Evolutionary conservation across 2,888 invertebrate species (phyloP).

Genomic region (Cheilosia vernalis): DNA sequence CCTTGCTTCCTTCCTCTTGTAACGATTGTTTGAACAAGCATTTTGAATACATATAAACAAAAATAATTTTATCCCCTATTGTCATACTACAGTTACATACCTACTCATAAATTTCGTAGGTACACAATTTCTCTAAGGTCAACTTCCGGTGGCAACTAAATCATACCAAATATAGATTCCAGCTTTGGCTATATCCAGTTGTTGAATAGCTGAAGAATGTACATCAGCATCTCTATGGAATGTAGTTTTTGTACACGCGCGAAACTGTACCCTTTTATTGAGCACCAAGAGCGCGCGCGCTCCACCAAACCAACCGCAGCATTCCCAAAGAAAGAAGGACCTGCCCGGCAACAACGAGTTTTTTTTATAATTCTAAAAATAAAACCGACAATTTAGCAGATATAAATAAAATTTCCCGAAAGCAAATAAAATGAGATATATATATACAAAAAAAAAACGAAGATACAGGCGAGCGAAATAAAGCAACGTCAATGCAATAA

Average conservation of each 20-base stretch:
- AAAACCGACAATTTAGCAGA: conserved; percentile 80
- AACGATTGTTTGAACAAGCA: no score
- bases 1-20: no score
- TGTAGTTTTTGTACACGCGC: conserved; percentile 76
- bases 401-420: conserved; percentile 76
- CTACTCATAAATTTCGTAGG: background rate
- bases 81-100: background rate
- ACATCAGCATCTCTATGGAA: conserved; percentile 70
- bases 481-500: conserved; percentile 62
- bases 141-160: conserved; percentile 25
- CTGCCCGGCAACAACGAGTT: conserved; percentile 80
- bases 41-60: no score
- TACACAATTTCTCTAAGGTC: background rate
- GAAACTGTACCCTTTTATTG: conserved; percentile 77
- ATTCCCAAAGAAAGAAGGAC: conserved; percentile 70
- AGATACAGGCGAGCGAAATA: conserved; percentile 65
- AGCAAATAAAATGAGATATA: conserved; percentile 66
- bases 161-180: conserved; percentile 28
- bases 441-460: conserved; percentile 28
- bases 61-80: background rate
- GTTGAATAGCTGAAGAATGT: conserved; percentile 55
- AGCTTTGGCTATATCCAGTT: conserved; percentile 12
- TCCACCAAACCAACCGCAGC: conserved; percentile 72
- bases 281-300: conserved; percentile 56
- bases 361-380: conserved; percentile 81